These are phyloP conservation scores for Epizoanthus stellaris DNA, from an alignment of 92 coral and sea anemone genomes.

Conservation along the genomic window DNA sequence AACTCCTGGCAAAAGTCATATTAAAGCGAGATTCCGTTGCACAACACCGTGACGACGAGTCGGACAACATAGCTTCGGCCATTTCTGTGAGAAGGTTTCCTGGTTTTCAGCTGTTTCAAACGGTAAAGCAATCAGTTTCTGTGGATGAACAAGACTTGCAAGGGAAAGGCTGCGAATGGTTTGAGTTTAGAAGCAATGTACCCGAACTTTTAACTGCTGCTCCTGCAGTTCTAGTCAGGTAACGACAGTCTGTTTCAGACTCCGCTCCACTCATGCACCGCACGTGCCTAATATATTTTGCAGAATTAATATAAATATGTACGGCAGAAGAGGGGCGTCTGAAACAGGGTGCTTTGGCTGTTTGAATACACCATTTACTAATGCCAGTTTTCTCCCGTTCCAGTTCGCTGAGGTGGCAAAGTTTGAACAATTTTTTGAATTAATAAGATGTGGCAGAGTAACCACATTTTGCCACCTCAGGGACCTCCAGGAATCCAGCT, in stretches of 20 bases:
- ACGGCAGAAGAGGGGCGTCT: too few species aligned
- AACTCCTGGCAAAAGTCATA: slow-evolving; percentile 74
- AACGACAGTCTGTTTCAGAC: background rate
- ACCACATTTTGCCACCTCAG: too few species aligned
- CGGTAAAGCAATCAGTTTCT: background rate
- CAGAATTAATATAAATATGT: too few species aligned
- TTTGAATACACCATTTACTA: too few species aligned
- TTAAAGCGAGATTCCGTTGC: slow-evolving; percentile 38
- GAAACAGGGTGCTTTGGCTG: too few species aligned
- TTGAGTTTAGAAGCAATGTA: slow-evolving; percentile 28
- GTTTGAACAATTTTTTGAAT: too few species aligned
- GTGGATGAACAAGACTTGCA: slow-evolving; percentile 4
- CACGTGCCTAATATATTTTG: too few species aligned
- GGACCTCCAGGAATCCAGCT: too few species aligned
- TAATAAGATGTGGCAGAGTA: too few species aligned
- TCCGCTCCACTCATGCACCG: too few species aligned
- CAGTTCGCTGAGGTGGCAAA: too few species aligned
- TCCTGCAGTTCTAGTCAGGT: slow-evolving; percentile 18
- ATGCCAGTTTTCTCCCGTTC: too few species aligned
- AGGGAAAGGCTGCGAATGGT: slow-evolving; percentile 40
- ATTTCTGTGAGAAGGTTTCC: slow-evolving; percentile 81
- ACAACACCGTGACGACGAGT: background rate
- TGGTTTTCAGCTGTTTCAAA: slow-evolving; percentile 73
- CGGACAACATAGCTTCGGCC: background rate
- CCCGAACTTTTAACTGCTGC: background rate